Evolutionary conservation across 2,113 vertebrate genomes (phyloP), one percentile per base, ranked within the genome.

Genomic region (Neodontobutis hainanensis): DNA sequence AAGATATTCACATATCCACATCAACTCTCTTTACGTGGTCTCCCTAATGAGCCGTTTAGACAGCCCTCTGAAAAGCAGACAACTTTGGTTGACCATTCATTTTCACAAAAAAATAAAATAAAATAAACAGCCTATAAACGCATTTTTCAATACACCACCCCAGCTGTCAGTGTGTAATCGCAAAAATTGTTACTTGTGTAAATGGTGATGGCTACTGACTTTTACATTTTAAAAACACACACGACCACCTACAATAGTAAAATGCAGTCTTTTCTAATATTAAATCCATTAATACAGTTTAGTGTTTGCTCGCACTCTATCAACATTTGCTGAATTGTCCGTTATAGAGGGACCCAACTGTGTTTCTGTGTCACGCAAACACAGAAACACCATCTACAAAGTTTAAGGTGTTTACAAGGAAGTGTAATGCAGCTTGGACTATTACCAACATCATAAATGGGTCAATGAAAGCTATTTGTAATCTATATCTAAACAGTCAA

Each of bases 1-100:
- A n/a, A 27, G 19, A 27, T 27, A 27, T 27, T 27, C 1, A 27
- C 19, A 27, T 27, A 27, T 27, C 19, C 19, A 27, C 19, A 27
- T 27, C 19, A 27, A 27, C 19, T 27, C 19, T 27, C 3, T 27
- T 27, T 27, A 27, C 19, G 19, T 27, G 6, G 11, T 55, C 34
- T 55, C 34, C 34, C 10, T 12, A 55, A 55, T 55, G 32, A 55
- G 52, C 2, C 34, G 52, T 55, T 55, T 55, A 55, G 34, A 55
- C 34, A 35, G 32, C 34, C n/a, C 35, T 55, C 3, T 55, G 36
- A 55, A 35, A 11, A 36, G 34, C 11, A 36, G 34, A 36, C 14
- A 12, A 36, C 32, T 14, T 36, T 11, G 14, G 6, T 11, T 55
- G 34, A 36, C 52, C 12, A 36, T 36, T 55, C 32, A 55, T 55